These are phyloP conservation scores for Helogale parvula DNA, from an alignment of 2,113 vertebrate species.

Conservation along the genomic window DNA sequence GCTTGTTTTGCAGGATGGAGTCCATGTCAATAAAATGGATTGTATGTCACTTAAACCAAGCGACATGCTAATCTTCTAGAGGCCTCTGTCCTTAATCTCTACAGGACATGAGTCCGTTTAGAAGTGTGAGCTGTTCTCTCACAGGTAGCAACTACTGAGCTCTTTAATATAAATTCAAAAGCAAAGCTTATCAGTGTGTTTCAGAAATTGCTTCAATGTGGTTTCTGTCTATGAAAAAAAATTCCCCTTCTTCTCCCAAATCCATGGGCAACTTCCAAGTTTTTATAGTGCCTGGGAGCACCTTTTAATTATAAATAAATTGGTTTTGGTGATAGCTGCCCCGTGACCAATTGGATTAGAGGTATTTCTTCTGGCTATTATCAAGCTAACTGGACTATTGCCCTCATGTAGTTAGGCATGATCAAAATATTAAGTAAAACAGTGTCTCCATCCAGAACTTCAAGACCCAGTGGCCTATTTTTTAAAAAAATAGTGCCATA, in stretches of 20 bases:
- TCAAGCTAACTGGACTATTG: slow-evolving; percentile 82
- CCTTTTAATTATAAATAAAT: slow-evolving; percentile 87
- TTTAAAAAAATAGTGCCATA: slow-evolving; percentile 54
- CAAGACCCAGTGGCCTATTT: slow-evolving; percentile 51
- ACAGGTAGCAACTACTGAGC: slow-evolving; percentile 85
- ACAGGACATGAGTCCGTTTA: slow-evolving; percentile 84
- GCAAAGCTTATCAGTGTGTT: slow-evolving; percentile 85
- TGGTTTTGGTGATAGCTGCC: slow-evolving; percentile 85
- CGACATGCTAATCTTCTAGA: slow-evolving; percentile 85
- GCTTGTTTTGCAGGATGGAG: slow-evolving; percentile 85
- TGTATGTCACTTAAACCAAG: slow-evolving; percentile 86
- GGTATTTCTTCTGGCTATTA: slow-evolving; percentile 85
- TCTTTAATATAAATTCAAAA: slow-evolving; percentile 88
- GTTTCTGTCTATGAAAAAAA: slow-evolving; percentile 76
- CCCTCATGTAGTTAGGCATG: slow-evolving; percentile 80
- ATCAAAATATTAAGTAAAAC: slow-evolving; percentile 83
- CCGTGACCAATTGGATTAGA: slow-evolving; percentile 86
- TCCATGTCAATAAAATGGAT: slow-evolving; percentile 87
- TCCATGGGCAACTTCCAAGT: slow-evolving; percentile 82
- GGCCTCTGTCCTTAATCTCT: slow-evolving; percentile 87
- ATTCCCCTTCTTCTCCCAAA: slow-evolving; percentile 67
- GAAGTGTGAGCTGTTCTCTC: slow-evolving; percentile 85
- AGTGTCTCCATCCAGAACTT: slow-evolving; percentile 74
- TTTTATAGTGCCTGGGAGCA: slow-evolving; percentile 75
- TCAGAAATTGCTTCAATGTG: slow-evolving; percentile 87